phyloP scores from a whole-genome alignment of 2,888 invertebrate species.

The Hermaeophaga mercurialis region DNA sequence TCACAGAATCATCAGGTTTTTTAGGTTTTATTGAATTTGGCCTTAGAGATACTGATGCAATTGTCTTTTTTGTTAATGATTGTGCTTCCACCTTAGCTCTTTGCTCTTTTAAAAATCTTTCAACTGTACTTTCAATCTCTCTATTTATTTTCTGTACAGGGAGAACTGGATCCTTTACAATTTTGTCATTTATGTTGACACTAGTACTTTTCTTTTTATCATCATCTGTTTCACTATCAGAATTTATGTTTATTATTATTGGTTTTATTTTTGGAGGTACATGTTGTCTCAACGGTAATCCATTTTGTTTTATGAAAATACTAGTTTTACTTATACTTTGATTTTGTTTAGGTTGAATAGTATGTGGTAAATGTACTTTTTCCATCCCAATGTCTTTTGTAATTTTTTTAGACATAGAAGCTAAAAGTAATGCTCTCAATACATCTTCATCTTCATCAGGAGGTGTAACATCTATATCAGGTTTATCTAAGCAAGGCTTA shows the following conservation, averaged over 20 bases:
- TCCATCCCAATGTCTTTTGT: slow-evolving; percentile 42
- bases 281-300: slow-evolving; percentile 19
- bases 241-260: slow-evolving; percentile 53
- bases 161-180: not conserved
- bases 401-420: slow-evolving; percentile 65
- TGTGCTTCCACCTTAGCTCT: slow-evolving; percentile 53
- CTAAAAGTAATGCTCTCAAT: slow-evolving; percentile 64
- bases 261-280: slow-evolving; percentile 49
- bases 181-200: slow-evolving; percentile 21
- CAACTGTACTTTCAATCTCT: slow-evolving; percentile 44
- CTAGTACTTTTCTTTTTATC: slow-evolving; percentile 19
- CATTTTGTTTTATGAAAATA: slow-evolving; percentile 13
- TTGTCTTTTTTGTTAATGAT: slow-evolving; percentile 9
- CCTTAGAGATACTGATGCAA: slow-evolving; percentile 6
- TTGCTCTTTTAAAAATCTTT: slow-evolving; percentile 53
- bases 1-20: slow-evolving; percentile 15
- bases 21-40: slow-evolving; percentile 9
- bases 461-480: slow-evolving; percentile 26
- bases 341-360: not conserved
- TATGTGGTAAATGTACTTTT: not conserved
- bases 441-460: slow-evolving; percentile 67
- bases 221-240: slow-evolving; percentile 52
- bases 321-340: not conserved
- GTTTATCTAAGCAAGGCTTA: slow-evolving; percentile 27
- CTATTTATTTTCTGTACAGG: slow-evolving; percentile 3